Conservation (phyloP, 2,797 vertebrate species). For the Poeciliopsis gracilis region DNA sequence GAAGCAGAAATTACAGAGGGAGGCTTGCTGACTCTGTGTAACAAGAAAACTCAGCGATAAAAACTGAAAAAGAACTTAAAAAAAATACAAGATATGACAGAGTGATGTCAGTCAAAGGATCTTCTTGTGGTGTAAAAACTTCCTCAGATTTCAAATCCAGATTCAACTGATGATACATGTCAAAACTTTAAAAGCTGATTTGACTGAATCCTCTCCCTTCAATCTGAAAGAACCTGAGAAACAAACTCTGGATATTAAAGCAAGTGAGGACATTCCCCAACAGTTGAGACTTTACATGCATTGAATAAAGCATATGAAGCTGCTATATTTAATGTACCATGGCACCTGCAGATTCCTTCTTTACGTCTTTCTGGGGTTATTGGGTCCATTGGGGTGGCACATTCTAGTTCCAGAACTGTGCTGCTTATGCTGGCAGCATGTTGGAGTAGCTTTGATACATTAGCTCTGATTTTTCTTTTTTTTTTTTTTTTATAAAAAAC, state of each 20-base stretch:
- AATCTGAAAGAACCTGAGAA: background rate
- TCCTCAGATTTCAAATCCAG: background rate
- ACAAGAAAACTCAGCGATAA: background rate
- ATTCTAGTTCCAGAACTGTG: background rate
- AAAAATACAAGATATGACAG: background rate
- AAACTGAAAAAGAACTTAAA: background rate
- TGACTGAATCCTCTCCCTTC: background rate
- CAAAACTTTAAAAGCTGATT: background rate
- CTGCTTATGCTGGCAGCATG: no score
- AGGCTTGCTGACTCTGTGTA: slow-evolving; percentile 14
- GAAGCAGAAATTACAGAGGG: slow-evolving; percentile 33
- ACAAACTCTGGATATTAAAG: background rate
- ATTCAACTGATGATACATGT: background rate
- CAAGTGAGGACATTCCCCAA: background rate
- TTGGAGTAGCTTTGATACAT: no score
- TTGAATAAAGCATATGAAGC: background rate
- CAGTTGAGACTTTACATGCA: background rate
- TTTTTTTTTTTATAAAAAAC: background rate
- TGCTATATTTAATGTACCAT: no score
- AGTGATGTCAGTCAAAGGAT: background rate
- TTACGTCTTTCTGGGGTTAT: background rate
- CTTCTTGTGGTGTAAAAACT: background rate
- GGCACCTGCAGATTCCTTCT: no score
- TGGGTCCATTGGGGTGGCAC: background rate
- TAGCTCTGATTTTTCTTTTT: no score